Base-by-base conservation (phyloP, 1,140 invertebrate species). In the Neodiprion pinetum region DNA sequence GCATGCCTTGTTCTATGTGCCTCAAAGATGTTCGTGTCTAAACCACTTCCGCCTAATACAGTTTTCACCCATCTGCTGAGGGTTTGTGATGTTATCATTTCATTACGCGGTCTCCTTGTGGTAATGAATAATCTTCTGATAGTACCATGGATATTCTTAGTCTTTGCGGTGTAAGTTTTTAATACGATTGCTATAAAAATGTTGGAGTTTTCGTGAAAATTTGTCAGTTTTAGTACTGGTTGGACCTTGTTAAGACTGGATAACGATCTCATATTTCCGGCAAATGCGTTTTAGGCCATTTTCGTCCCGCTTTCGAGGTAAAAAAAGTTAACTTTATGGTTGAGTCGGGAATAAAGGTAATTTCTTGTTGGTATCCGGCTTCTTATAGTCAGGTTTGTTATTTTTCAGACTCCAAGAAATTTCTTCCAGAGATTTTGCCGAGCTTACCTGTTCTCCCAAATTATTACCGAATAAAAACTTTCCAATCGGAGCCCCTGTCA, bases 41-140 rank as follows among this genome's bases (percentile, higher is more conserved):
- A 75, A 12, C 80, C 78, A 65, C 76, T 76, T 28, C 67, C 53
- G 7, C 61, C 48, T 68, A 83, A 70, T 5, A 69, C 72, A 12
- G n/a, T 67, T 79, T 80, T 82, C 11, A 82, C 70, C 80, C 81
- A 83, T 67, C 78, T 73, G 21, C 76, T 73, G 67, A 83, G 70
- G 3, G 80, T 77, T 72, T 82, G 80, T 14, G 78, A 65, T 21
- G 50, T 53, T 17, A 74, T 70, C 10, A 80, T 75, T 70, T 72
- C 72, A 61, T 67, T 72, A 70, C 77, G 73, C 12, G 79, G 81
- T 73, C 77, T 82, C 48, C 73, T 75, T 12, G 74, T 71, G 70
- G 77, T 74, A 17, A 80, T 77, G 72, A 80, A 80, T 12, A 81
- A 72, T 1, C 67, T 67, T 21, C 70, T 47, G 48, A 68, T 65